Base-by-base conservation (phyloP, 2,113 vertebrate genomes). In the Phylloscopus trochiloides region DNA sequence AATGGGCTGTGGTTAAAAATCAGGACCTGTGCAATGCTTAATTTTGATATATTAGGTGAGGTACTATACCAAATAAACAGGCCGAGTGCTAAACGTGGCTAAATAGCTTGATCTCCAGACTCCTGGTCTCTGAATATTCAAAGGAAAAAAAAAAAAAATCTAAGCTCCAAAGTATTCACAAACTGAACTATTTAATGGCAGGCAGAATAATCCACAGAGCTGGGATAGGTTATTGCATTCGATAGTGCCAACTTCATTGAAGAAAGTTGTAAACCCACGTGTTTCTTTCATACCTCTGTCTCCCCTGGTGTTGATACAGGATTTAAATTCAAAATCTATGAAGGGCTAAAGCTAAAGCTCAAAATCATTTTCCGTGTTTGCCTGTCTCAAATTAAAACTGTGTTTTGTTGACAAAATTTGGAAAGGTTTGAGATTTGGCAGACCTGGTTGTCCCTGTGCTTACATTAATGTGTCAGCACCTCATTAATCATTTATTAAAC, bases 391-490 rank as follows among this genome's bases (percentile, higher is more conserved):
- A 96, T 96, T 98, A 96, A 97, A 97, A 96, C 95, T 95, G 83
- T 94, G 94, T 97, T 98, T 98, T 97, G 96, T 97, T 97, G 97
- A 97, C 97, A 98, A 94, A 96, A 96, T 97, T 97, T 92, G 94
- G 96, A 95, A 94, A 96, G 85, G 83, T 93, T 97, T 95, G 85
- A 96, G 96, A 94, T 95, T 97, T 98, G 97, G 96, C 96, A 97
- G 97, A 81, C 96, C 94, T 95, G 81, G 66, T 72, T 91, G 90
- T 97, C 92, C 97, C 90, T 87, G 77, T 95, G 97, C 97, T 97
- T 97, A 96, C 95, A 97, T 97, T 96, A 96, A 96, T 96, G 86
- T 96, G 95, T 97, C 97, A 97, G 91, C 96, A 96, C 97, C 96
- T 97, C 97, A 95, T 97, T 97, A 97, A 97, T 97, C 97, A 97